These are phyloP conservation scores for Entomobrya multifasciata DNA, from an alignment of 2,888 invertebrate genomes.

Conservation along the genomic window DNA sequence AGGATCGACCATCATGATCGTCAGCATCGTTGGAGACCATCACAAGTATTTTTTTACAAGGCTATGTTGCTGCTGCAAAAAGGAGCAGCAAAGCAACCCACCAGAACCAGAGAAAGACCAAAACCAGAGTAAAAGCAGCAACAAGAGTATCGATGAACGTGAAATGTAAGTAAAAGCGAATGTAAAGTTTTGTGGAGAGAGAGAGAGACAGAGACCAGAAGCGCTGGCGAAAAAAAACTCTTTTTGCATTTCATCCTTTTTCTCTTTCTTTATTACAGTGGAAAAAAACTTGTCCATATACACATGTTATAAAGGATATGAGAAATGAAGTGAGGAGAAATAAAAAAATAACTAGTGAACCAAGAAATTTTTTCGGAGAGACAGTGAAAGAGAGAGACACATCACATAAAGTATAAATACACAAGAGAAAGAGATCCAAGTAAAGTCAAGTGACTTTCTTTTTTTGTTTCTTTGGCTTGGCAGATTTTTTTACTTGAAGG, in stretches of 20 bases:
- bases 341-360: neutral
- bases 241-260: neutral
- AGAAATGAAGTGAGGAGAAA: neutral
- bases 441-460: neutral
- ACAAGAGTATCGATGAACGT: slow-evolving; percentile 35
- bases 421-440: neutral
- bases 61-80: neutral
- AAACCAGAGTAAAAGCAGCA: neutral
- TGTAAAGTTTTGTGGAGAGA: neutral
- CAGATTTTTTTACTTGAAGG: slow-evolving; percentile 1
- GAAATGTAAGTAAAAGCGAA: slow-evolving; percentile 14
- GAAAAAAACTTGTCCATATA: too few species aligned
- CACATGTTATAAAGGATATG: neutral
- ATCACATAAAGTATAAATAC: neutral
- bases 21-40: slow-evolving; percentile 9
- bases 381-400: slow-evolving; percentile 11
- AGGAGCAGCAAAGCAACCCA: neutral
- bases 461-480: neutral
- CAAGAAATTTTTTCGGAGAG: slow-evolving; percentile 4
- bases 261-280: neutral
- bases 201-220: neutral
- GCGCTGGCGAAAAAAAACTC: too few species aligned
- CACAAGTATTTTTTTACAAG: neutral
- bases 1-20: slow-evolving; percentile 16
- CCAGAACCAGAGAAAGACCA: neutral